Percentiles rank a stretch among this genome's conserved stretches.
Conservation (phyloP, 1,140 invertebrate species). For the Periplaneta americana region DNA sequence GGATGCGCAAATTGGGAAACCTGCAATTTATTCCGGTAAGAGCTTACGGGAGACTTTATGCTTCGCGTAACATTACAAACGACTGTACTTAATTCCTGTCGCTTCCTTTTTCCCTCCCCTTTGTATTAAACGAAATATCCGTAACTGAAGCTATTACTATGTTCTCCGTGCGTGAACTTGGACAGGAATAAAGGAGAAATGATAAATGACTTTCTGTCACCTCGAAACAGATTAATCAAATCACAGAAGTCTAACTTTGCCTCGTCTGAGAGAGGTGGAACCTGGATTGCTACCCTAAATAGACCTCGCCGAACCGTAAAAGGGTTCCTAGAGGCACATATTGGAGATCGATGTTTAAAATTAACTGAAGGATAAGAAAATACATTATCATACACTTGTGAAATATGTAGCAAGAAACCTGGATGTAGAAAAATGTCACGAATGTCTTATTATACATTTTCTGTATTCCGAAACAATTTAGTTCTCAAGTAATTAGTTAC, state of each 20-base stretch:
- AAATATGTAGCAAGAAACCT: too few species aligned
- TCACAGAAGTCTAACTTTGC: background rate
- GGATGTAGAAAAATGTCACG: too few species aligned
- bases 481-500: too few species aligned
- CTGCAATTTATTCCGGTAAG: background rate
- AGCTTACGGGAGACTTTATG: background rate
- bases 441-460: too few species aligned
- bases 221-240: background rate
- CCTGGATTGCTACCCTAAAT: too few species aligned
- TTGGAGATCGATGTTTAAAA: background rate
- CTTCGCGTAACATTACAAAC: background rate
- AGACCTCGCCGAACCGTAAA: background rate
- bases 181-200: background rate
- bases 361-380: background rate
- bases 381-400: too few species aligned
- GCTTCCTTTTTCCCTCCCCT: background rate
- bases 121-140: background rate
- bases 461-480: too few species aligned
- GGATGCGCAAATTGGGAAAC: background rate
- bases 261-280: background rate
- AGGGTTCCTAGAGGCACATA: background rate
- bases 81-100: background rate
- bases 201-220: background rate
- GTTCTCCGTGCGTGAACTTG: background rate
- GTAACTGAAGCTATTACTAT: background rate